Evolutionary conservation across 2,888 invertebrate species (phyloP).

Genomic region (Melinopterus prodromus): DNA sequence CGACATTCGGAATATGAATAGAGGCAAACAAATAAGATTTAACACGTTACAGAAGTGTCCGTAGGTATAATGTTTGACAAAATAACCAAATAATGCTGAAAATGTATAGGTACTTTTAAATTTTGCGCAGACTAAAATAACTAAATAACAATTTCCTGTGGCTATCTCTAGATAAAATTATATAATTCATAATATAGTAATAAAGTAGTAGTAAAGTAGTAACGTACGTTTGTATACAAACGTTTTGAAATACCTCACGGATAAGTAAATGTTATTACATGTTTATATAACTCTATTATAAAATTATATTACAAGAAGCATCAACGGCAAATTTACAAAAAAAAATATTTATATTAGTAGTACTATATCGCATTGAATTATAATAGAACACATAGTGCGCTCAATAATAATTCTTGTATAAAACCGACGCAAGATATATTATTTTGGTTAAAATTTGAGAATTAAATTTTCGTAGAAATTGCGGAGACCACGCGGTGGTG

Average conservation of each 20-base stretch:
- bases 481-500: conserved; percentile 39
- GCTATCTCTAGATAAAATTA: background rate
- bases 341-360: background rate
- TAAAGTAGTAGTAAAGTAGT: background rate
- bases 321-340: background rate
- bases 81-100: too few species aligned
- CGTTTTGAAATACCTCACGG: background rate
- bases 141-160: background rate
- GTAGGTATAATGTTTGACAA: too few species aligned
- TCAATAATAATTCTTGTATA: background rate
- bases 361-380: background rate
- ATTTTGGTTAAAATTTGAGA: background rate
- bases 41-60: too few species aligned
- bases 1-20: background rate
- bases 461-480: background rate
- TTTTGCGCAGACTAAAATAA: background rate
- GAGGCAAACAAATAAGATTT: too few species aligned
- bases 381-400: background rate
- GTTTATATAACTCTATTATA: background rate
- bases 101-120: background rate
- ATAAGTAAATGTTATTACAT: background rate
- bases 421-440: background rate
- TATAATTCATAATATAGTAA: background rate
- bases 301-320: background rate
- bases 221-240: background rate